phyloP scores from a whole-genome alignment of 2,113 vertebrate species.

The Chitala chitala region DNA sequence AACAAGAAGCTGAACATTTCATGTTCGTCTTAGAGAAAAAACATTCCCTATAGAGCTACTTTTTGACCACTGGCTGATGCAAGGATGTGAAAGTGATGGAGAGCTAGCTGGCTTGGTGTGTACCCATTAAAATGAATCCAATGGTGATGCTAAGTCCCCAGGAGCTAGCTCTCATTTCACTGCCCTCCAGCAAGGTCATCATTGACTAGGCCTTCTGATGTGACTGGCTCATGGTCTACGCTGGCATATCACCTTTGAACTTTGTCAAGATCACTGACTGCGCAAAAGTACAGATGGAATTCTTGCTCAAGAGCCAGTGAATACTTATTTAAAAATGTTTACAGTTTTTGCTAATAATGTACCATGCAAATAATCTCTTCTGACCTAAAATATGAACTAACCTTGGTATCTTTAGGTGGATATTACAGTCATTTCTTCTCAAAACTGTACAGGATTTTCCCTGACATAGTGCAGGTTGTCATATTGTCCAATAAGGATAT shows the following conservation, averaged over 20 bases:
- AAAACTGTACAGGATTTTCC: no score
- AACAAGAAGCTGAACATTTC: not conserved
- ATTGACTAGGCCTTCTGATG: not conserved
- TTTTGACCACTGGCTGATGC: constrained; percentile 11
- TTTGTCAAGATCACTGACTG: not conserved
- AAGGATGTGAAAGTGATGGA: not conserved
- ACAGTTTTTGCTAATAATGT: no score
- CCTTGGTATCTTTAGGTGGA: no score
- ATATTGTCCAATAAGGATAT: no score
- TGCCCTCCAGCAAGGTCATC: not conserved
- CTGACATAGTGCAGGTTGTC: no score
- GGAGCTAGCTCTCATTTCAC: not conserved
- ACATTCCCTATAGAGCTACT: not conserved
- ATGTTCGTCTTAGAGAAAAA: constrained; percentile 1
- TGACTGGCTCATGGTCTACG: no score
- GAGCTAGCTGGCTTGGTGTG: not conserved
- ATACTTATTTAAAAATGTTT: no score
- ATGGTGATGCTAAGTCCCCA: not conserved
- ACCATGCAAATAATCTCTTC: no score
- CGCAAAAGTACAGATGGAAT: not conserved
- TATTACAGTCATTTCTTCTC: no score
- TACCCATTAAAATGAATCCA: not conserved
- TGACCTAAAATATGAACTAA: no score
- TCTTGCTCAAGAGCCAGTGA: not conserved
- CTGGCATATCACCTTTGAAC: not conserved